Conservation (phyloP, 2,888 invertebrate species). For the Tanypteryx hageni region DNA sequence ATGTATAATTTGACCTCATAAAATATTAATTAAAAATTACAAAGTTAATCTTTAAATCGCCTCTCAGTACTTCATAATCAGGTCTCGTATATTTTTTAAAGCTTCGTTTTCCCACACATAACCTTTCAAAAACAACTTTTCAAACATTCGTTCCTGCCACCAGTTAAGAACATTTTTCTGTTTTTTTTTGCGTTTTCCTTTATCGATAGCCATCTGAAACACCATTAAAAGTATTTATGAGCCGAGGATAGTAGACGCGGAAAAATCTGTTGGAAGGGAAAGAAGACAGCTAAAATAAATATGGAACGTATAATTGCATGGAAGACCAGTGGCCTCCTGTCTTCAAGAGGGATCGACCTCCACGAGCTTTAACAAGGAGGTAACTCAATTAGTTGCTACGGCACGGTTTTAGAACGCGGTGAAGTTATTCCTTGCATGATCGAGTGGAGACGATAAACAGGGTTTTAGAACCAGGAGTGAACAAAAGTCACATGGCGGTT, state of each 20-base stretch:
- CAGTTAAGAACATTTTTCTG: not conserved
- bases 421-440: constrained; percentile 41
- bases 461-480: constrained; percentile 13
- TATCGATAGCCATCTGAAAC: constrained; percentile 55
- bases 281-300: constrained; percentile 53
- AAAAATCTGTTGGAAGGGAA: constrained; percentile 47
- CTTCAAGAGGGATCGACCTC: constrained; percentile 53
- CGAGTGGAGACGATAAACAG: constrained; percentile 53
- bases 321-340: constrained; percentile 61
- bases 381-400: constrained; percentile 48
- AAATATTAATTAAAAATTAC: constrained; percentile 2
- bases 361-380: constrained; percentile 53
- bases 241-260: constrained; percentile 44
- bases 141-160: constrained; percentile 11
- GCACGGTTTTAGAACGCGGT: constrained; percentile 52
- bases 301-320: constrained; percentile 61
- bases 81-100: not conserved
- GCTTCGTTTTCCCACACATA: not conserved
- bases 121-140: not conserved
- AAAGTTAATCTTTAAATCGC: not conserved
- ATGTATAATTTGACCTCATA: not conserved
- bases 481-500: constrained; percentile 40
- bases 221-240: constrained; percentile 58
- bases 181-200: constrained; percentile 18
- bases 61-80: not conserved